These are phyloP conservation scores for Novumbra hubbsi DNA, from an alignment of 2,797 vertebrate species.

Conservation along the genomic window DNA sequence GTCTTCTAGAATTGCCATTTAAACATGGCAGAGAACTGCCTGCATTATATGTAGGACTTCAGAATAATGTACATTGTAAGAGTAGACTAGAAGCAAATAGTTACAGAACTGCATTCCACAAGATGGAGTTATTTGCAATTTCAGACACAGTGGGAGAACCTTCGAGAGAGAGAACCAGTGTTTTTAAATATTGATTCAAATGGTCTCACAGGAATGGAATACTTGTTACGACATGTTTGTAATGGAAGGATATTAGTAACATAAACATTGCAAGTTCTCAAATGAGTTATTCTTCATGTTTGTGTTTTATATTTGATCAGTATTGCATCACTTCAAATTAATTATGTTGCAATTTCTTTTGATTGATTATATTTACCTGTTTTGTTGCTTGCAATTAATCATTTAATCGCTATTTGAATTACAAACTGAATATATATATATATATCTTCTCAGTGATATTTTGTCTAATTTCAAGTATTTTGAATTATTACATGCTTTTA, in stretches of 20 bases:
- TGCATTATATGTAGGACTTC: slow-evolving; percentile 22
- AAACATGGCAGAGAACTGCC: slow-evolving; percentile 23
- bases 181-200: slow-evolving; percentile 28
- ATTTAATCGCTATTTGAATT: slow-evolving; percentile 71
- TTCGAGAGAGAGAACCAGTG: slow-evolving; percentile 37
- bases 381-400: slow-evolving; percentile 59
- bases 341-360: slow-evolving; percentile 65
- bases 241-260: slow-evolving; percentile 40
- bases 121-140: slow-evolving; percentile 37
- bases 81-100: background rate
- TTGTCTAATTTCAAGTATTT: slow-evolving; percentile 73
- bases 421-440: slow-evolving; percentile 65
- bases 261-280: slow-evolving; percentile 39
- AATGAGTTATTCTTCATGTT: slow-evolving; percentile 54
- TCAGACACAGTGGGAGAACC: slow-evolving; percentile 26
- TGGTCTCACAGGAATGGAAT: slow-evolving; percentile 25
- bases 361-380: slow-evolving; percentile 59
- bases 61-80: slow-evolving; percentile 30
- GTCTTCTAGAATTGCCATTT: slow-evolving; percentile 8
- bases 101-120: slow-evolving; percentile 6
- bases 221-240: slow-evolving; percentile 49
- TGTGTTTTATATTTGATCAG: slow-evolving; percentile 62
- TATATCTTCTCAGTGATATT: slow-evolving; percentile 74
- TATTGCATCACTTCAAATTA: slow-evolving; percentile 49
- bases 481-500: slow-evolving; percentile 67